Conservation (phyloP, 1,140 invertebrate species). For the Arion vulgaris region DNA sequence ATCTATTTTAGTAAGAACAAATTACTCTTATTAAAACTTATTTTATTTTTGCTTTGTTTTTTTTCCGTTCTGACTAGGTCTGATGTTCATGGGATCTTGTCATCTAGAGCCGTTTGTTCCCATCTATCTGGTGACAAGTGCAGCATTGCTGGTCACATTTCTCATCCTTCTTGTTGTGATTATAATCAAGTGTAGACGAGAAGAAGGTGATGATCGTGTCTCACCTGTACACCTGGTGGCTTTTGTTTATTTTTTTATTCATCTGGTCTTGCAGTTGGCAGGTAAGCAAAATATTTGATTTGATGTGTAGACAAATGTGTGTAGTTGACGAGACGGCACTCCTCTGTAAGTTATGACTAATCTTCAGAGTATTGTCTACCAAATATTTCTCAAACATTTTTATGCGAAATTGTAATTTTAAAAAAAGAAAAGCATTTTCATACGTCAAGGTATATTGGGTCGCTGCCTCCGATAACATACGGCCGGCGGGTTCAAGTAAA, state of each 20-base stretch:
- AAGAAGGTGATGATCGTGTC: slow-evolving; percentile 5
- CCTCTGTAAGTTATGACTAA: too few relatives aligned
- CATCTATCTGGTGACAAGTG: slow-evolving; percentile 11
- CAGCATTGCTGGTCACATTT: background rate
- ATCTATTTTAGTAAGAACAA: too few relatives aligned
- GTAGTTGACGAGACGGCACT: too few relatives aligned
- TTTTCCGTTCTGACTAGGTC: background rate
- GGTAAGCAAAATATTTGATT: background rate
- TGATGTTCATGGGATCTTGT: slow-evolving; percentile 11
- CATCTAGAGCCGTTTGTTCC: background rate
- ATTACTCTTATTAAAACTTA: background rate
- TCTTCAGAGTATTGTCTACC: too few relatives aligned
- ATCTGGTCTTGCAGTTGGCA: slow-evolving; percentile 19
- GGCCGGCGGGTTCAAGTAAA: too few relatives aligned
- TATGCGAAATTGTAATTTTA: too few relatives aligned
- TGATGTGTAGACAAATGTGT: too few relatives aligned
- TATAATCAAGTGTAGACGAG: slow-evolving; percentile 25
- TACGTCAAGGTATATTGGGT: too few relatives aligned
- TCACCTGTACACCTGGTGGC: slow-evolving; percentile 10
- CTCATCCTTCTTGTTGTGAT: slow-evolving; percentile 31
- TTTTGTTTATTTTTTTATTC: slow-evolving; percentile 20
- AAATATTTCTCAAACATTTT: too few relatives aligned
- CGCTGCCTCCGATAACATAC: too few relatives aligned
- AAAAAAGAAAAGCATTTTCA: too few relatives aligned
- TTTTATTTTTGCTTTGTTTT: background rate